Conservation (phyloP, 2,797 vertebrate species). For the Enteromius afrohamiltoni region DNA sequence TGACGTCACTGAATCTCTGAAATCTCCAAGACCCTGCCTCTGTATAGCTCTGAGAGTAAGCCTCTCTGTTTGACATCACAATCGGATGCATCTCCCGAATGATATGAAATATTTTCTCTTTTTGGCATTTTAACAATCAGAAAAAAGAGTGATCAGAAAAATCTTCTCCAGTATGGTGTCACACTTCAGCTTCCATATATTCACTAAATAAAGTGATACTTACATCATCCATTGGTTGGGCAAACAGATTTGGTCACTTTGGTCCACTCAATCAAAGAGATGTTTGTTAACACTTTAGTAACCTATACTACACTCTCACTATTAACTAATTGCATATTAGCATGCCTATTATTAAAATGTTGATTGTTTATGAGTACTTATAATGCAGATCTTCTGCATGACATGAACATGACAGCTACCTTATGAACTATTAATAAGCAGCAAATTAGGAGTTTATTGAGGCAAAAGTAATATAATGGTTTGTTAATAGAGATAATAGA, state of each 20-base stretch:
- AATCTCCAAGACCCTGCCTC: slow-evolving; percentile 67
- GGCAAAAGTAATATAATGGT: too few relatives aligned
- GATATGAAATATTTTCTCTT: not conserved
- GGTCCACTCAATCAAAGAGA: not conserved
- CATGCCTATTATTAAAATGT: too few relatives aligned
- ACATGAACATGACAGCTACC: too few relatives aligned
- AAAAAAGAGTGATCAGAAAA: not conserved
- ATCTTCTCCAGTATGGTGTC: not conserved
- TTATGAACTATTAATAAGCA: too few relatives aligned
- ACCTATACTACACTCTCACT: not conserved
- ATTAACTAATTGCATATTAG: too few relatives aligned
- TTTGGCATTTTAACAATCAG: slow-evolving; percentile 45
- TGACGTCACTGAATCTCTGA: slow-evolving; percentile 46
- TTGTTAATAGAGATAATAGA: too few relatives aligned
- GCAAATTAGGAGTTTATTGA: too few relatives aligned
- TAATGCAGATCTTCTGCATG: too few relatives aligned
- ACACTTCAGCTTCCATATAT: not conserved
- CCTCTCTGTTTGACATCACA: slow-evolving; percentile 47
- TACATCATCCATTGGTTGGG: not conserved
- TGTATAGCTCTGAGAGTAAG: slow-evolving; percentile 59
- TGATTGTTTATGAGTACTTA: too few relatives aligned
- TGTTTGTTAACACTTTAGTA: not conserved
- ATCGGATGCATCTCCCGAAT: slow-evolving; percentile 53
- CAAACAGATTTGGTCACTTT: not conserved
- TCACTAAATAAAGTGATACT: not conserved